Base-by-base conservation (phyloP, 2,888 invertebrate species). In the Eustalomyia histrio region DNA sequence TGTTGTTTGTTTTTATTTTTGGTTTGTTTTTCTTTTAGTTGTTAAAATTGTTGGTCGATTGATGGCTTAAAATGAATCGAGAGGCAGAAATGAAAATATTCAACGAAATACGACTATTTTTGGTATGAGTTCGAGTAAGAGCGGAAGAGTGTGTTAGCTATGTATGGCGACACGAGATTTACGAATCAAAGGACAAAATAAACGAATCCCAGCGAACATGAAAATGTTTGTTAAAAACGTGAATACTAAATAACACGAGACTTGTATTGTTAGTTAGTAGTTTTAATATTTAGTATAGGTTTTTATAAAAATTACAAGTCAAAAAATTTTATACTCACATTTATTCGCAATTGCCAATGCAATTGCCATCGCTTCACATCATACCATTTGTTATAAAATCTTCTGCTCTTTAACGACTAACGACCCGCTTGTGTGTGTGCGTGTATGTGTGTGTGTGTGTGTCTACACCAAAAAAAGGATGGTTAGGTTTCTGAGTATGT, bases 171-270 rank as follows among this genome's bases (percentile, higher is more conserved):
- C 47, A 61, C 43, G 16, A 60, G 43, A 83, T 76, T 78, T 80
- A 83, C 76, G 83, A 85, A 69, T 67, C 53, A 72, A 75, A 80
- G 78, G 63, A 78, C 55, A 64, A 80, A 75, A 73, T 78, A 75
- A 81, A 80, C 71, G 65, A 83, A 60, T 63, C 12, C 71, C 69
- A 61, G 76, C 76, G 79, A 78, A 76, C 67, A 64, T 55, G 79
- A 60, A 76, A 52, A 18, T 14, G 16, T 75, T 69, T 68, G 43
- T 43, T 35, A 50, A 24, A 65, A 76, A 64, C 35, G 39, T 71
- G 47, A 50, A 65, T 35, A 71, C 43, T 55, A 57, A 73, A 43
- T 9, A 75, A 68, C 71, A 76, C 79, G 82, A 74, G 76, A 60
- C 64, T 64, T 67, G 39, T 43, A 65, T 58, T 55, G 39, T 61